These are phyloP conservation scores for Lycaon pictus DNA, from an alignment of 2,113 vertebrate genomes.

Conservation along the genomic window DNA sequence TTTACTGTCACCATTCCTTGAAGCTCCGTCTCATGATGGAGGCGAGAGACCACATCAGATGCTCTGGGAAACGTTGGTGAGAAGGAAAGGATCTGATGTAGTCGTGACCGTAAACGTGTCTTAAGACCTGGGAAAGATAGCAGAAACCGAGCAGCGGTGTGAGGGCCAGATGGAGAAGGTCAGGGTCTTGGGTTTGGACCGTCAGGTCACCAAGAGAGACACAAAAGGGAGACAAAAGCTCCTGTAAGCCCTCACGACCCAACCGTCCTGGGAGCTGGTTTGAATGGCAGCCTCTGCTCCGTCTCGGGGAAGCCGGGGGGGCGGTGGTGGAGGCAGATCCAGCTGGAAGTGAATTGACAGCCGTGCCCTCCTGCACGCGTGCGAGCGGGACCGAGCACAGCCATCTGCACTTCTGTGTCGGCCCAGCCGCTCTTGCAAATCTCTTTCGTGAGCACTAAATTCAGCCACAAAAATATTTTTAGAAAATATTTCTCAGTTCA, in stretches of 20 bases:
- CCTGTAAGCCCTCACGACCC: constrained; percentile 70
- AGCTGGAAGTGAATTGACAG: constrained; percentile 64
- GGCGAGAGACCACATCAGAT: constrained; percentile 82
- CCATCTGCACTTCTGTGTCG: constrained; percentile 57
- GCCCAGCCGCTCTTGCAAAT: constrained; percentile 76
- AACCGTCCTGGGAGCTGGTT: constrained; percentile 65
- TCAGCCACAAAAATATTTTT: constrained; percentile 89
- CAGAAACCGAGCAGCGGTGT: constrained; percentile 75
- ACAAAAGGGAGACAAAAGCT: constrained; percentile 67
- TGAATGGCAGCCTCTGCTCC: constrained; percentile 65
- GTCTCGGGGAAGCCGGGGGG: constrained; percentile 7
- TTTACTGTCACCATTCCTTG: constrained; percentile 75
- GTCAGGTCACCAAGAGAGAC: constrained; percentile 70
- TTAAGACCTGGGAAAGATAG: constrained; percentile 75
- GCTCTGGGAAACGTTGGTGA: constrained; percentile 74
- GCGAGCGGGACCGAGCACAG: not conserved
- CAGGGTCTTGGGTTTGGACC: constrained; percentile 74
- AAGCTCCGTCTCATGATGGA: constrained; percentile 78
- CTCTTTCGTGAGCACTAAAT: constrained; percentile 84
- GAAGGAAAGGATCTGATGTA: constrained; percentile 75
- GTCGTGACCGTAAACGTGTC: constrained; percentile 79
- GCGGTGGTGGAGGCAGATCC: constrained; percentile 59
- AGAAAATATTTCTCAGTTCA: constrained; percentile 87
- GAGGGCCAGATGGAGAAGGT: constrained; percentile 46
- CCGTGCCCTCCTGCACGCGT: not conserved